These are phyloP conservation scores for Cyprinodon variegatus DNA, from an alignment of 2,113 vertebrate species.

Conservation along the genomic window DNA sequence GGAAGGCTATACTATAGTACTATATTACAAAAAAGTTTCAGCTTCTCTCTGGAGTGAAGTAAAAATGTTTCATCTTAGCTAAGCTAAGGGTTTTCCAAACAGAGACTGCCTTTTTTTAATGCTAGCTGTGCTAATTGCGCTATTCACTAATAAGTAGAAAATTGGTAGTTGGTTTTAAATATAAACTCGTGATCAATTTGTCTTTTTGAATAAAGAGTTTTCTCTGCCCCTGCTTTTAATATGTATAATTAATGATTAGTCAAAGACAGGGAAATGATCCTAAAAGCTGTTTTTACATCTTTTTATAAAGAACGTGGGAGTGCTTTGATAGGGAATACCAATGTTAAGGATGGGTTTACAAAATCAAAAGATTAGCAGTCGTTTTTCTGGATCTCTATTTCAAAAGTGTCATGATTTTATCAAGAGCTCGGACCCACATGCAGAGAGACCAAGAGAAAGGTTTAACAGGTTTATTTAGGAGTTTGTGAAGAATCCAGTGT, in stretches of 20 bases:
- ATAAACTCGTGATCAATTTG: not conserved
- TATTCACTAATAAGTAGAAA: too few relatives aligned
- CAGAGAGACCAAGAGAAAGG: too few relatives aligned
- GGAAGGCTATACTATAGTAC: not conserved
- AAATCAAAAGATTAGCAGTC: too few relatives aligned
- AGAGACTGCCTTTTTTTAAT: too few relatives aligned
- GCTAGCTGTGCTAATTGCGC: not conserved
- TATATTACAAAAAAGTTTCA: not conserved
- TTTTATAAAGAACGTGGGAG: not conserved
- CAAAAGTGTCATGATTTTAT: too few relatives aligned
- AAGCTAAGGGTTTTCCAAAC: not conserved
- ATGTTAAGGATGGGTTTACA: too few relatives aligned
- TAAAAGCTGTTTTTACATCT: not conserved
- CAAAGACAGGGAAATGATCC: too few relatives aligned
- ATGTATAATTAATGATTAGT: not conserved
- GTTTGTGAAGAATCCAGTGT: too few relatives aligned
- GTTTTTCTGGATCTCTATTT: too few relatives aligned
- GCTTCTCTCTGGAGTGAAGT: not conserved
- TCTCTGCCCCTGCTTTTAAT: not conserved
- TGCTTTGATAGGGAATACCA: too few relatives aligned
- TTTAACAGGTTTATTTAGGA: too few relatives aligned
- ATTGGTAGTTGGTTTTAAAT: not conserved
- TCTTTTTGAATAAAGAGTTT: not conserved
- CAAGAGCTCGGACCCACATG: too few relatives aligned
- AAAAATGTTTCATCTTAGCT: not conserved